A percentile compares a stretch with the other conserved stretches of the same genome.
Conservation (phyloP, 2,797 vertebrate genomes). For the Rhadinocentrus ornatus region DNA sequence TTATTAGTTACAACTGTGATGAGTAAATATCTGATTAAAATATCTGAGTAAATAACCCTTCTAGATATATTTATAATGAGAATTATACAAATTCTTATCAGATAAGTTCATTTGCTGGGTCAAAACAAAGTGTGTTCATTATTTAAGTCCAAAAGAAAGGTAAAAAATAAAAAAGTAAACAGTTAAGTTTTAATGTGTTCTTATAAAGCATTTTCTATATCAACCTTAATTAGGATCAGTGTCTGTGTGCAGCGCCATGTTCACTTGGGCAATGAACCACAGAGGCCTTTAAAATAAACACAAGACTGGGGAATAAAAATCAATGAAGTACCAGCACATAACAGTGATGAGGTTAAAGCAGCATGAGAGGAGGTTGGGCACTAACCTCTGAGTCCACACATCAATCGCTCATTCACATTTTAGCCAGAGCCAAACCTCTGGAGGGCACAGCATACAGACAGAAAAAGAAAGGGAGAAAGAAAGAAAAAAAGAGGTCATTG, state of each 20-base stretch:
- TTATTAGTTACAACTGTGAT: too few relatives aligned
- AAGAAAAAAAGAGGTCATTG: constrained; percentile 11
- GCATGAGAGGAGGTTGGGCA: constrained; percentile 4
- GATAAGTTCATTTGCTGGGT: too few relatives aligned
- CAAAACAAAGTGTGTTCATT: background rate
- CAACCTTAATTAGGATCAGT: constrained; percentile 30
- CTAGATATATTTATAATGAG: too few relatives aligned
- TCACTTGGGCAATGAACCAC: constrained; percentile 26
- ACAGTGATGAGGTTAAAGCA: constrained; percentile 47
- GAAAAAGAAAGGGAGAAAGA: background rate
- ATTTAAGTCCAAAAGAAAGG: background rate
- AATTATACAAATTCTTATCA: too few relatives aligned
- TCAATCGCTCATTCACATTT: constrained; percentile 37
- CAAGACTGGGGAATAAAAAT: constrained; percentile 54
- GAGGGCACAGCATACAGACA: background rate
- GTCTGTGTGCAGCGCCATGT: background rate
- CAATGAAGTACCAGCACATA: constrained; percentile 41
- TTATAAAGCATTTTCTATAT: constrained; percentile 17
- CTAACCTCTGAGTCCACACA: constrained; percentile 19
- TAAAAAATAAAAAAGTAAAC: background rate
- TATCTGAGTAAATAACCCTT: too few relatives aligned
- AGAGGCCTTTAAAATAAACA: constrained; percentile 62
- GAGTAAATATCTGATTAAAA: too few relatives aligned
- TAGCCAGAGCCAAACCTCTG: constrained; percentile 11
- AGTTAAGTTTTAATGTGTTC: background rate